Evolutionary conservation across 2,888 invertebrate species (phyloP).

Genomic region (Parnassius mnemosyne): DNA sequence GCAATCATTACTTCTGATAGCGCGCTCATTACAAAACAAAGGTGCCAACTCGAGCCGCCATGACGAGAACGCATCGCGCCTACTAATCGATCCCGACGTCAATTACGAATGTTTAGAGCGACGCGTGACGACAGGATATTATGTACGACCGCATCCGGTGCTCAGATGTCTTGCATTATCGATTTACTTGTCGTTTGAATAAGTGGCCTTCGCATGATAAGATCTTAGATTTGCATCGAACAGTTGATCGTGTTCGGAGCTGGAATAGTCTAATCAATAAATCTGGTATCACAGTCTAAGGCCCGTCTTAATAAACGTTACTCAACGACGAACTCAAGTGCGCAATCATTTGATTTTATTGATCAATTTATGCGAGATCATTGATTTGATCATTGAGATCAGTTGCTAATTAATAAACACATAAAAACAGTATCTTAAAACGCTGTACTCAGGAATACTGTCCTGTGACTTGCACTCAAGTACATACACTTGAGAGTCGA

Average conservation of each 20-base stretch:
- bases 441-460: too few relatives aligned
- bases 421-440: too few relatives aligned
- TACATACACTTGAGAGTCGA: too few relatives aligned
- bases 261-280: too few relatives aligned
- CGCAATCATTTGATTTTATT: too few relatives aligned
- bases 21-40: conserved; percentile 17
- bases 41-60: conserved; percentile 10
- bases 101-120: conserved; percentile 22
- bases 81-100: conserved; percentile 21
- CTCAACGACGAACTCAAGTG: too few relatives aligned
- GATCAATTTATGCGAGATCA: too few relatives aligned
- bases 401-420: too few relatives aligned
- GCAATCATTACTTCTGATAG: conserved; percentile 11
- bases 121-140: conserved; percentile 24
- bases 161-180: conserved; percentile 22
- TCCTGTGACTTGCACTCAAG: too few relatives aligned
- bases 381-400: too few relatives aligned
- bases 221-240: not conserved
- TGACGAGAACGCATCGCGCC: conserved; percentile 7
- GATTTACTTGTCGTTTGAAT: conserved; percentile 6
- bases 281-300: too few relatives aligned
- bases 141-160: conserved; percentile 22
- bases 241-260: not conserved
- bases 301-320: too few relatives aligned
- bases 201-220: not conserved